A percentile compares a stretch with the other conserved stretches of the same genome.
Conservation (phyloP, 1,140 invertebrate species). For the Olivierus martensii region DNA sequence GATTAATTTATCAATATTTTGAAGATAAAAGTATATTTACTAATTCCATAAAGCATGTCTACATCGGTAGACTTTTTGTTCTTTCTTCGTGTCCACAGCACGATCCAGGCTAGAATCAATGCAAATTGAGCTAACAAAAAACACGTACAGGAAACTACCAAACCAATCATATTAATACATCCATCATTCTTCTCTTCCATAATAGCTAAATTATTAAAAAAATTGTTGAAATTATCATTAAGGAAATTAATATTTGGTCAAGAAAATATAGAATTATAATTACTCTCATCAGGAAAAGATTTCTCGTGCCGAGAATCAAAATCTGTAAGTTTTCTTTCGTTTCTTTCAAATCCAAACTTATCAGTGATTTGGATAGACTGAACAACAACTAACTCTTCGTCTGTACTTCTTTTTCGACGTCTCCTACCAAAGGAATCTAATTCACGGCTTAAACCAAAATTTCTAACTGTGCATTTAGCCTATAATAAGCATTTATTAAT, state of each 20-base stretch:
- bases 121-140: constrained; percentile 68
- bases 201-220: neutral
- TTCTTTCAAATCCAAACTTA: constrained; percentile 46
- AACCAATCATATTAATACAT: constrained; percentile 60
- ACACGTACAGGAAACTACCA: constrained; percentile 62
- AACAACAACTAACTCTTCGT: constrained; percentile 67
- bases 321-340: constrained; percentile 4
- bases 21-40: too few relatives aligned
- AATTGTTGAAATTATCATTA: neutral
- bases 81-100: constrained; percentile 56
- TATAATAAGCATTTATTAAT: too few relatives aligned
- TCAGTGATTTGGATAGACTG: constrained; percentile 85
- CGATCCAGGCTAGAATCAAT: constrained; percentile 65
- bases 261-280: neutral
- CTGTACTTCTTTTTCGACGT: constrained; percentile 29
- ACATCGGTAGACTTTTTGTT: constrained; percentile 20
- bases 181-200: constrained; percentile 5
- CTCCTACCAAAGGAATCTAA: constrained; percentile 24
- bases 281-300: neutral
- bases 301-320: neutral
- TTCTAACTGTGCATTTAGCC: constrained; percentile 9
- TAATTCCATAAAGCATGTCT: too few relatives aligned
- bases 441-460: constrained; percentile 7
- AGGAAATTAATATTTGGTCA: neutral
- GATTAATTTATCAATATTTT: too few relatives aligned